A percentile compares a stretch with the other conserved stretches of the same genome.
Evolutionary conservation across 1,140 invertebrate species (phyloP).

Genomic region (Drosophila varians): DNA sequence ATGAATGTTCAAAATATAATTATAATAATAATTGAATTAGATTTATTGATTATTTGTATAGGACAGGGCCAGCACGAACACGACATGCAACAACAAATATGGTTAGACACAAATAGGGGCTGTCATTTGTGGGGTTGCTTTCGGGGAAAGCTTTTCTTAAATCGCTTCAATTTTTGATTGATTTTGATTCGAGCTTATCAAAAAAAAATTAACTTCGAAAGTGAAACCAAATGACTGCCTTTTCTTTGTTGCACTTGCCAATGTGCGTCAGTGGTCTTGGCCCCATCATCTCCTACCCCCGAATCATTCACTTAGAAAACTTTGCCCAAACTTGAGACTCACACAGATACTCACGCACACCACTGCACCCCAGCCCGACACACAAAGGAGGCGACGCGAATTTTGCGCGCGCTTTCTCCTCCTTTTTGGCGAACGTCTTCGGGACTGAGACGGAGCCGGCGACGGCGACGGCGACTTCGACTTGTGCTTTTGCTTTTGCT

Average conservation of each 20-base stretch:
- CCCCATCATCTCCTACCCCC: slow-evolving; percentile 5
- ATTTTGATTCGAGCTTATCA: too few species aligned
- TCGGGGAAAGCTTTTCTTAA: not conserved
- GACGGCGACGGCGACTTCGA: slow-evolving; percentile 49
- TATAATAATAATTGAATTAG: slow-evolving; percentile 82
- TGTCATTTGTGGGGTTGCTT: slow-evolving; percentile 4
- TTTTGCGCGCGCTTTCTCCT: slow-evolving; percentile 70
- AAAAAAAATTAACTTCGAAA: not conserved
- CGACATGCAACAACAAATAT: slow-evolving; percentile 33
- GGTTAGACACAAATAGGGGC: slow-evolving; percentile 37
- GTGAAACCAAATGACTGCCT: not conserved
- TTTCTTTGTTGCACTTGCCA: slow-evolving; percentile 40
- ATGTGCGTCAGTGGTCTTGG: slow-evolving; percentile 38
- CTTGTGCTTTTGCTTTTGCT: slow-evolving; percentile 31
- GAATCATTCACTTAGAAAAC: slow-evolving; percentile 64
- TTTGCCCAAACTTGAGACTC: slow-evolving; percentile 56
- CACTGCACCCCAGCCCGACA: not conserved
- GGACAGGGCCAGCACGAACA: slow-evolving; percentile 49
- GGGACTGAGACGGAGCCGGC: slow-evolving; percentile 26
- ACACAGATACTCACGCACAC: slow-evolving; percentile 24
- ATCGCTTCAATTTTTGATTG: not conserved
- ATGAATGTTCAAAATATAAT: slow-evolving; percentile 82
- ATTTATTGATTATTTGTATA: slow-evolving; percentile 82
- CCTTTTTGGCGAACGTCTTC: slow-evolving; percentile 68
- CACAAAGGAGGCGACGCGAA: slow-evolving; percentile 46